These are phyloP conservation scores for Tonatia bakeri DNA, from an alignment of 2,113 vertebrate species.

Conservation along the genomic window DNA sequence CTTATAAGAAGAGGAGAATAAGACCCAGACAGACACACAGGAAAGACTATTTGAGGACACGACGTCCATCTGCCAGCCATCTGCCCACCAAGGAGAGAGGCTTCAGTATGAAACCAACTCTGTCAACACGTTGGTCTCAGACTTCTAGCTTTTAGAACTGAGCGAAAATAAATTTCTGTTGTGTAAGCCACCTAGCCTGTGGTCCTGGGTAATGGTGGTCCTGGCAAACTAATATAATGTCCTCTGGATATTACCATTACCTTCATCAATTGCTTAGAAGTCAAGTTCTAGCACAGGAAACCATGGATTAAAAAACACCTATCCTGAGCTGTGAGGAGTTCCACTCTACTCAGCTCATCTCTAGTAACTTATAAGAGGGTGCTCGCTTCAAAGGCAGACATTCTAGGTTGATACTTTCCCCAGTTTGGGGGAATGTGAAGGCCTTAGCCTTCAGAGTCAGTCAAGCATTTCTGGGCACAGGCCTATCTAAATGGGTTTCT, in stretches of 20 bases:
- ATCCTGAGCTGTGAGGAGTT: not conserved
- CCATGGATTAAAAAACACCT: not conserved
- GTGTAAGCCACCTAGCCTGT: not conserved
- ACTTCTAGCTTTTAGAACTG: not conserved
- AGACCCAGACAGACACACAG: not conserved
- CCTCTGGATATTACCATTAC: not conserved
- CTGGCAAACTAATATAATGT: not conserved
- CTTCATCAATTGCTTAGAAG: not conserved
- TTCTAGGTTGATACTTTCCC: not conserved
- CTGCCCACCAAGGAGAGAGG: not conserved
- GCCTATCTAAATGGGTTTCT: not conserved
- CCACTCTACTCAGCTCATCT: not conserved
- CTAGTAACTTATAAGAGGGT: not conserved
- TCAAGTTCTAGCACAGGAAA: not conserved
- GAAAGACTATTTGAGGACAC: not conserved
- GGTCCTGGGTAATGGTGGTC: not conserved
- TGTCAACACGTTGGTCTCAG: not conserved
- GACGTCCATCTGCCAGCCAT: not conserved
- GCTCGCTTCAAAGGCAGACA: not conserved
- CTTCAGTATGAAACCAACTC: not conserved
- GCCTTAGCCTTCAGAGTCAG: not conserved
- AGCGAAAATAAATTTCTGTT: not conserved
- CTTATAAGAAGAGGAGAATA: not conserved
- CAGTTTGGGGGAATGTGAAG: not conserved
- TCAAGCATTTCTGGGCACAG: not conserved